These are phyloP conservation scores for Gambusia yucatana DNA, from an alignment of 2,797 vertebrate species.

Conservation along the genomic window DNA sequence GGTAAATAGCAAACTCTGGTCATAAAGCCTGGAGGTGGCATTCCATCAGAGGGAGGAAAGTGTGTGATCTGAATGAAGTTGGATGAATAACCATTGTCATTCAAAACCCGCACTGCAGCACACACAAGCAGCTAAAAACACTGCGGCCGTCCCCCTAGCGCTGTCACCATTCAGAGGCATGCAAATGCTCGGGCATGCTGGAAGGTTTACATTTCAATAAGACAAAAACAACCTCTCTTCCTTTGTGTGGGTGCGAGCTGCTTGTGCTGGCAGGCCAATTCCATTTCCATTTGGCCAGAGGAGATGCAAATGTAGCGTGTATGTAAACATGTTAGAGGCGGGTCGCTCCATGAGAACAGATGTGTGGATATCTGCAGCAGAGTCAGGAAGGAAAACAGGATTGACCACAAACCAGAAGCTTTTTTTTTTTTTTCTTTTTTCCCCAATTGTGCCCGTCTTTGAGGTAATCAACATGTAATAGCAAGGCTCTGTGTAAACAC, in stretches of 20 bases:
- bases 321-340: constrained; percentile 55
- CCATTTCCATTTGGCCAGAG: constrained; percentile 61
- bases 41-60: constrained; percentile 51
- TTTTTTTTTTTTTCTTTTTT: neutral
- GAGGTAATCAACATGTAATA: neutral
- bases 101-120: constrained; percentile 42
- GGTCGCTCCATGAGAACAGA: constrained; percentile 17
- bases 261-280: constrained; percentile 41
- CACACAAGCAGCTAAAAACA: constrained; percentile 25
- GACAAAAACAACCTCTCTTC: constrained; percentile 68
- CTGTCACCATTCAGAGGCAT: constrained; percentile 75
- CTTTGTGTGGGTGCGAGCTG: constrained; percentile 62
- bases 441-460: neutral
- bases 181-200: constrained; percentile 65
- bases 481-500: constrained; percentile 11
- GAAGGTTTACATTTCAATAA: constrained; percentile 81
- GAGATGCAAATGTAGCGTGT: constrained; percentile 59
- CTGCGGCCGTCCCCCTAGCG: constrained; percentile 13
- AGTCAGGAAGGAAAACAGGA: neutral
- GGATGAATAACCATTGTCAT: constrained; percentile 80
- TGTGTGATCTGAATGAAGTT: neutral
- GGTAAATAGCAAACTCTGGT: constrained; percentile 29
- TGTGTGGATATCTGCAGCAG: neutral
- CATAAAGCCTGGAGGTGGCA: constrained; percentile 49
- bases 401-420: neutral